Percentiles rank a stretch among this genome's conserved stretches.
phyloP scores from a whole-genome alignment of 1,140 invertebrate genomes.

The Pogonomyrmex barbatus region DNA sequence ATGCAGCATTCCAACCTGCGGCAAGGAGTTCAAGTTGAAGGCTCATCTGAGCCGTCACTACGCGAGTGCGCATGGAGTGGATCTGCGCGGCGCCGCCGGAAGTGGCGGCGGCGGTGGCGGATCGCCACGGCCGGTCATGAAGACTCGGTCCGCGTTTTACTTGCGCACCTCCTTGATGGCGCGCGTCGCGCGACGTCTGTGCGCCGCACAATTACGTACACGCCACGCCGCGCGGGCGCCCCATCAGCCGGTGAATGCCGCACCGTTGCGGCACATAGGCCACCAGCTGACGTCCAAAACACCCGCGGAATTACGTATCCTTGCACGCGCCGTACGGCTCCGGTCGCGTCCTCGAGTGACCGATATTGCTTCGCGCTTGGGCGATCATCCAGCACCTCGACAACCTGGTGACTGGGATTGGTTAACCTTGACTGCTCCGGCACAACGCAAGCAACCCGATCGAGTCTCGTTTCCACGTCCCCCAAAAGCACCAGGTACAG shows the following conservation, averaged over 20 bases:
- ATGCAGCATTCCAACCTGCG: slow-evolving; percentile 95
- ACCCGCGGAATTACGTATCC: slow-evolving; percentile 91
- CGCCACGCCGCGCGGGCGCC: slow-evolving; percentile 95
- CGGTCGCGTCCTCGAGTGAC: slow-evolving; percentile 91
- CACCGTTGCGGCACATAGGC: slow-evolving; percentile 87
- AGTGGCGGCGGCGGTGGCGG: slow-evolving; percentile 85
- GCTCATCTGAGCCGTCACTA: slow-evolving; percentile 96
- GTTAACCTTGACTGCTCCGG: slow-evolving; percentile 92
- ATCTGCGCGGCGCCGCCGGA: slow-evolving; percentile 84
- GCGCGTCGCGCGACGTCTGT: slow-evolving; percentile 93
- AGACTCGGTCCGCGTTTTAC: slow-evolving; percentile 98
- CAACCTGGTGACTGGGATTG: slow-evolving; percentile 91
- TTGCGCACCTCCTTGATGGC: slow-evolving; percentile 95
- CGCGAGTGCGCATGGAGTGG: slow-evolving; percentile 94
- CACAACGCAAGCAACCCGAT: slow-evolving; percentile 92
- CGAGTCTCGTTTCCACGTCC: slow-evolving; percentile 95
- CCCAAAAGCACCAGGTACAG: slow-evolving; percentile 91
- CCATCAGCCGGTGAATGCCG: slow-evolving; percentile 89
- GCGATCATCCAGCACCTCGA: slow-evolving; percentile 86
- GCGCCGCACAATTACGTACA: slow-evolving; percentile 93
- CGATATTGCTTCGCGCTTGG: slow-evolving; percentile 92
- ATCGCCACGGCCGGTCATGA: slow-evolving; percentile 97
- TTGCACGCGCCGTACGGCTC: slow-evolving; percentile 92
- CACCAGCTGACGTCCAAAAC: slow-evolving; percentile 93
- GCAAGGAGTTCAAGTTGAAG: slow-evolving; percentile 97